Base-by-base conservation (phyloP, 2,888 invertebrate genomes). In the Limnephilus rhombicus region DNA sequence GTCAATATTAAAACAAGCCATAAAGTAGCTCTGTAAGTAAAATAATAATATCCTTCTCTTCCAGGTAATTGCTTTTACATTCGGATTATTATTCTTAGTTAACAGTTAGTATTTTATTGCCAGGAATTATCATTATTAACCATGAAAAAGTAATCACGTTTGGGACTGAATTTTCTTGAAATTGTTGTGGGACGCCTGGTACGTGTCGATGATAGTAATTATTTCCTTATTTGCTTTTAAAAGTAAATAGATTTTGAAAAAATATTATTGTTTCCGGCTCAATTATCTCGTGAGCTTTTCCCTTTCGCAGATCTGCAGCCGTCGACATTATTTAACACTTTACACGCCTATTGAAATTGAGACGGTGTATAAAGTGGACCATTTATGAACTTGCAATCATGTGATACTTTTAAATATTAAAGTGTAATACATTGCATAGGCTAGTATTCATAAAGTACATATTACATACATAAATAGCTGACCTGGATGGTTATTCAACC, bases 281-380 rank as follows among this genome's bases (percentile, higher is more conserved):
- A 83, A 83, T 83, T 83, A 83, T 83, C 83, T 83, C 37, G 49
- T n/a, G 18, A 80, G 88, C 29, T 88, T 88, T 88, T 88, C 88
- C n/a, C 88, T 88, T 88, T 88, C 88, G 45, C 37, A 88, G 88
- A 80, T 29, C 34, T 34, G 18, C 37, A 9, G 18, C 83, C 24
- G 83, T n/a, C 3, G 37, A 83, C 37, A 24, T 83, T 83, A 9
- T 83, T 83, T 83, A 83, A 83, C 83, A 34, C 83, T 34, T 83
- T 37, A 34, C n/a, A 68, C 68, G 2, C 68, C 24, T 18, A 7
- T 3, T 68, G 24, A 24, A 68, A 18, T 24, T 24, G 68, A 7
- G 7, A 68, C 68, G n/a, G 9, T 9, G 24, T 24, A 9, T 1
- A 68, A 18, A n/a, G 7, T 53, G 18, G 15, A 18, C 18, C 12